Evolutionary conservation across 2,113 vertebrate genomes (phyloP), one percentile per base, ranked within the genome.

Genomic region (Lagopus muta): DNA sequence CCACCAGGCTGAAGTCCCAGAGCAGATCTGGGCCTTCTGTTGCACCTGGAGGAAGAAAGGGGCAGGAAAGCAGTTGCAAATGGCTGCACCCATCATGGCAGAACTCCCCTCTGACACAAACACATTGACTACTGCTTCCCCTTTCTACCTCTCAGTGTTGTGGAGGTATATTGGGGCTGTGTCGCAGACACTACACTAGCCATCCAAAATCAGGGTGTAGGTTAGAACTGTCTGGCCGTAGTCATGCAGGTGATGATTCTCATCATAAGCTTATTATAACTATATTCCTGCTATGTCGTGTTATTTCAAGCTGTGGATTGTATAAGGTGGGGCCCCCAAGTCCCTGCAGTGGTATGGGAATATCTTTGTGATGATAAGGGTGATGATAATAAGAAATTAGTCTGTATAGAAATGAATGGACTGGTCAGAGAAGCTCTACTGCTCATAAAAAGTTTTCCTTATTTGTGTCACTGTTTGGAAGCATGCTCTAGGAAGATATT

Each of bases 161-260:
- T 7, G 7, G 8, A 0, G 25, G 16, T 6, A 4, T 16, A 8
- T 3, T 3, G 24, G 19, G 17, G 13, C 6, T 34, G 47, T 66
- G 10, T 0, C 1, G 32, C 24, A 36, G 48, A 12, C 13, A 34
- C 27, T 48, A 38, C 2, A 0, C 32, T 43, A n/a, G 13, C 15
- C 10, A 5, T 69, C 81, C 0, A 0, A 65, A 78, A 73, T n/a
- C 16, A 12, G 8, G 30, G 17, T 24, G 6, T 69, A 27, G 16
- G 76, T 77, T 52, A 65, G 25, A 54, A 15, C 25, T 77, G 8
- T 21, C 69, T 84, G 57, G 69, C 61, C 47, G 66, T 17, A 75
- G 38, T 10, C 36, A 20, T 17, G 30, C 27, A 60, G 28, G 34
- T 55, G 24, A 40, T 61, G 32, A 48, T 47, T 74, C 24, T 55